Evolutionary conservation across 2,797 vertebrate genomes (phyloP), one percentile per base, ranked within the genome.

Genomic region (Gymnocypris eckloni): DNA sequence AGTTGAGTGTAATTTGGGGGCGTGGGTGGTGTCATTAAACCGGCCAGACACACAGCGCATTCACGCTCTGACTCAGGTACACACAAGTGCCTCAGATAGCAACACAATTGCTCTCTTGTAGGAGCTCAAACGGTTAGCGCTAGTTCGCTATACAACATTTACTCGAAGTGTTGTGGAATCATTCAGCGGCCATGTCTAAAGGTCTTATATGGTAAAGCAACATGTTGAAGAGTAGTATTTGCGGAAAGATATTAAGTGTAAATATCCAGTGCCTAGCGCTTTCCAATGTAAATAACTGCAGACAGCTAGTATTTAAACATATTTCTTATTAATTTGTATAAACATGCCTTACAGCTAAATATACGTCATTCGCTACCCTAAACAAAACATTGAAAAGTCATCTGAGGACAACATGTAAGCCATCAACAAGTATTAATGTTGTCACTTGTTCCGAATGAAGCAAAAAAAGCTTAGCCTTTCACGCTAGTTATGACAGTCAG

Each of bases 11-110:
- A 93, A 94, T 95, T 94, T 93, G 90, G 88, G 81, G 90, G n/a
- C 77, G 90, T 93, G 94, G 95, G 94, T 94, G 92, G 92, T 92
- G 92, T 94, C 91, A 95, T 95, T 95, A 95, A 94, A 89, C 92
- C 86, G 77, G 81, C 86, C 90, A 93, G 89, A 95, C 94, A 95
- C 94, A 93, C 39, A 48, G 86, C 81, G 87, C 94, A 94, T 95
- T 95, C 92, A 95, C 89, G 54, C 83, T 59, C 88, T 75, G 89
- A 81, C 89, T 25, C 87, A 90, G 87, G 90, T 89, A 85, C 90
- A 93, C 93, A 94, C 94, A 94, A 92, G 92, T 91, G 88, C 90
- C 91, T 91, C 91, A 93, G 93, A 93, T 91, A 88, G 89, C 88
- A 87, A 71, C 91, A 95, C 94, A 95, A 94, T 91, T 86, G 70